Evolutionary conservation across 2,113 vertebrate species (phyloP).

Genomic region (Pteronura brasiliensis): DNA sequence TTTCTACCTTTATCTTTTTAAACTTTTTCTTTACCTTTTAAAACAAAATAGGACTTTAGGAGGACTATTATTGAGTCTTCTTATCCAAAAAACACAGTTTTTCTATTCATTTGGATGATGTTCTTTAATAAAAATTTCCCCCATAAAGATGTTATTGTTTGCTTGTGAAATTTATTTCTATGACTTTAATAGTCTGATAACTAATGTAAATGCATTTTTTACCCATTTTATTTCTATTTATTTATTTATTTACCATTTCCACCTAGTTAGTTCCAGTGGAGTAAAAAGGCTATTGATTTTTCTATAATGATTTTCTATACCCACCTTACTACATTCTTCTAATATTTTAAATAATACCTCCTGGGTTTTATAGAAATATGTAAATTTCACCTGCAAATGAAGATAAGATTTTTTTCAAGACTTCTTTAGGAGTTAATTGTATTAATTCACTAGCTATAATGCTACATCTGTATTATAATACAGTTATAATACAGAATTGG

Average conservation of each 20-base stretch:
- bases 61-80: background rate
- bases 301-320: background rate
- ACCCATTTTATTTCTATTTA: background rate
- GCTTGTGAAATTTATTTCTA: background rate
- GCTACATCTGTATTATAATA: background rate
- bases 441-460: background rate
- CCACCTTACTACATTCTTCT: background rate
- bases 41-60: background rate
- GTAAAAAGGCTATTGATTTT: background rate
- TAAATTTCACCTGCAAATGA: background rate
- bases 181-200: background rate
- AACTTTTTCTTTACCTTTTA: background rate
- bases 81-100: background rate
- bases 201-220: background rate
- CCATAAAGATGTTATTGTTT: background rate
- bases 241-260: background rate
- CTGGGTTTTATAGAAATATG: background rate
- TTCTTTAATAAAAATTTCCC: background rate
- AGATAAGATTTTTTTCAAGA: background rate
- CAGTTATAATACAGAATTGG: background rate
- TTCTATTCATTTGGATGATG: background rate
- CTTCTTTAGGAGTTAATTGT: background rate
- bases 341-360: background rate
- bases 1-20: background rate
- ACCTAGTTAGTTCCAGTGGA: background rate